phyloP scores from a whole-genome alignment of 2,113 vertebrate genomes.

The Amblyopsis rosae region DNA sequence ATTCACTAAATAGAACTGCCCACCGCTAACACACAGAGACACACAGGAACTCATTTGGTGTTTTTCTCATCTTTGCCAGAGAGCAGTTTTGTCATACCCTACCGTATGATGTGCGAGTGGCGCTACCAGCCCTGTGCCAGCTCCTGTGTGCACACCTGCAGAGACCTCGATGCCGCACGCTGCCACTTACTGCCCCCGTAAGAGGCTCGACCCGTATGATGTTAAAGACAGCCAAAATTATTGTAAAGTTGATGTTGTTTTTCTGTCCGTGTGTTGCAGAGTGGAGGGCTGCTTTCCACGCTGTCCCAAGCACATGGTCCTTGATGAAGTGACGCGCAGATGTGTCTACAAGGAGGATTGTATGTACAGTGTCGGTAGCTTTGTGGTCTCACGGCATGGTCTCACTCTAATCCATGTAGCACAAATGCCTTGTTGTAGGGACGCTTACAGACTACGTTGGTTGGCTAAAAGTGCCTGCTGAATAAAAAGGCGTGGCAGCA shows the following conservation, averaged over 20 bases:
- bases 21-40: background rate
- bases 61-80: slow-evolving; percentile 71
- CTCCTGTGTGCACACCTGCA: slow-evolving; percentile 91
- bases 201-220: slow-evolving; percentile 84
- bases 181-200: slow-evolving; percentile 94
- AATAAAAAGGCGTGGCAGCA: no score
- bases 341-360: slow-evolving; percentile 95
- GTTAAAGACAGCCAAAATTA: background rate
- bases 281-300: slow-evolving; percentile 96
- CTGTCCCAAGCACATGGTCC: slow-evolving; percentile 92
- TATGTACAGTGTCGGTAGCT: slow-evolving; percentile 72
- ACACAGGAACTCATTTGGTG: background rate
- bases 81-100: slow-evolving; percentile 87
- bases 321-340: slow-evolving; percentile 93
- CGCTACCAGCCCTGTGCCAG: slow-evolving; percentile 89
- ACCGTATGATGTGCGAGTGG: slow-evolving; percentile 96
- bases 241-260: slow-evolving; percentile 15
- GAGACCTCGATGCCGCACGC: slow-evolving; percentile 83
- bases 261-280: slow-evolving; percentile 68
- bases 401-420: no score
- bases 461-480: no score
- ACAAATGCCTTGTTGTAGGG: no score
- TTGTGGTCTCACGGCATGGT: background rate
- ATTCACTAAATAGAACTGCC: background rate
- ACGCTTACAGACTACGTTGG: no score